A percentile compares a stretch with the other conserved stretches of the same genome.
Conservation (phyloP, 2,113 vertebrate species). For the Galemys pyrenaicus region DNA sequence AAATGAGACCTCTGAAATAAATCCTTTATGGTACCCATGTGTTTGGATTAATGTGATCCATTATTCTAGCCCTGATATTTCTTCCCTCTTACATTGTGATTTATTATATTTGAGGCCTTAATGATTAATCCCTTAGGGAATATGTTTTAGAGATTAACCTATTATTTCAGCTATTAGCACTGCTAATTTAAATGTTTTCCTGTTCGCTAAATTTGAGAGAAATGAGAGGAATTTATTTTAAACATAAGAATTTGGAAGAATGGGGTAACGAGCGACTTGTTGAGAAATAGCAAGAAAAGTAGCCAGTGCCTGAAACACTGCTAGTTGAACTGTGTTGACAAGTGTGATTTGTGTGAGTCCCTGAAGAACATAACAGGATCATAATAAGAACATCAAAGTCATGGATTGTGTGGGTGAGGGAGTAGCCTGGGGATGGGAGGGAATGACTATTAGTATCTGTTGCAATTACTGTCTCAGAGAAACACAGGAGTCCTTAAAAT, state of each 20-base stretch:
- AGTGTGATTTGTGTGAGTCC: conserved; percentile 33
- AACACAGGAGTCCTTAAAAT: neutral
- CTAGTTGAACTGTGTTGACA: conserved; percentile 36
- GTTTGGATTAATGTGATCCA: conserved; percentile 30
- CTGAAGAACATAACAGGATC: neutral
- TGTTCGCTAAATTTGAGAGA: neutral
- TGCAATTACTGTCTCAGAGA: neutral
- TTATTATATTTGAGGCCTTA: conserved; percentile 7
- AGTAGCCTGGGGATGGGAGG: neutral
- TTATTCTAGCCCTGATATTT: conserved; percentile 30
- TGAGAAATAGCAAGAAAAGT: neutral
- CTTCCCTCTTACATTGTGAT: conserved; percentile 29
- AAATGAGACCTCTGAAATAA: conserved; percentile 57
- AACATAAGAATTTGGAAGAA: neutral
- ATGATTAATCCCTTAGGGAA: conserved; percentile 19
- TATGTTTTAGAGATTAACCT: neutral
- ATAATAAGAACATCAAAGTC: neutral
- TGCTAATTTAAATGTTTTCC: conserved; percentile 32
- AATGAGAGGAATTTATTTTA: conserved; percentile 30
- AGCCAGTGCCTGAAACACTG: neutral
- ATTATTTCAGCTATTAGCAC: conserved; percentile 31
- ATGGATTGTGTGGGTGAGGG: neutral
- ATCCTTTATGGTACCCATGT: conserved; percentile 48
- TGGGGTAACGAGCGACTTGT: neutral
- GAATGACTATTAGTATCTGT: neutral